phyloP scores from a whole-genome alignment of 2,113 vertebrate species.

The Centropus unirufus region DNA sequence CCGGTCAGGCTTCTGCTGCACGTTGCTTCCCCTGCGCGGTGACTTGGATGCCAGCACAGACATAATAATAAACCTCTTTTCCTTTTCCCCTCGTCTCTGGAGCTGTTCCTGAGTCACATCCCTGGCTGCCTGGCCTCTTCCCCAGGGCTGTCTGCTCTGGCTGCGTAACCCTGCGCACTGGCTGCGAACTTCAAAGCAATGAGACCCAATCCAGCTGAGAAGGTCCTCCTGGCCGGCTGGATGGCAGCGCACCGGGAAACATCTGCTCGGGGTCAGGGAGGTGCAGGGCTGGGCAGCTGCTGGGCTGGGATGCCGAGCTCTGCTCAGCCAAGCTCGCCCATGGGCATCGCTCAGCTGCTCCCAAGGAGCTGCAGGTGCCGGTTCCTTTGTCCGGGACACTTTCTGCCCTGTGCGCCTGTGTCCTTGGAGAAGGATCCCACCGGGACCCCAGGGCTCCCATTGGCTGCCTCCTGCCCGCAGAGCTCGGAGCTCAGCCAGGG shows the following conservation, averaged over 20 bases:
- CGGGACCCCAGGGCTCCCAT: accelerated
- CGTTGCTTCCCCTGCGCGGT: not conserved
- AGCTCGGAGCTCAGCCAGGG: accelerated
- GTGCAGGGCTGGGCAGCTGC: not conserved
- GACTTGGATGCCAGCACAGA: not conserved
- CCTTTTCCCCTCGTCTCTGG: conserved; percentile 23
- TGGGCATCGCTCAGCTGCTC: not conserved
- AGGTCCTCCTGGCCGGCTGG: not conserved
- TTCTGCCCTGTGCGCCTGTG: accelerated
- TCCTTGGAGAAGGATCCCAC: not conserved
- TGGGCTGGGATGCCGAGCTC: not conserved
- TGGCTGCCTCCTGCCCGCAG: not conserved
- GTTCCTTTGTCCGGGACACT: not conserved
- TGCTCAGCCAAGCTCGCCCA: not conserved
- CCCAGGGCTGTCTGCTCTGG: conserved; percentile 12
- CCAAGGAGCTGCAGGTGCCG: not conserved
- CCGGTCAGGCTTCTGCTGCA: not conserved
- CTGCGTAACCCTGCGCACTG: not conserved
- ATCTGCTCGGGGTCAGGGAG: not conserved
- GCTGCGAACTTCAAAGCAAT: not conserved
- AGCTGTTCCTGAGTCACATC: conserved; percentile 33
- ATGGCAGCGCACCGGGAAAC: not conserved
- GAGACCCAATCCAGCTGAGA: not conserved
- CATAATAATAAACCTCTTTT: conserved; percentile 33
- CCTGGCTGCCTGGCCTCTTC: not conserved